These are phyloP conservation scores for Limenitis camilla DNA, from an alignment of 2,888 invertebrate species.

Conservation along the genomic window DNA sequence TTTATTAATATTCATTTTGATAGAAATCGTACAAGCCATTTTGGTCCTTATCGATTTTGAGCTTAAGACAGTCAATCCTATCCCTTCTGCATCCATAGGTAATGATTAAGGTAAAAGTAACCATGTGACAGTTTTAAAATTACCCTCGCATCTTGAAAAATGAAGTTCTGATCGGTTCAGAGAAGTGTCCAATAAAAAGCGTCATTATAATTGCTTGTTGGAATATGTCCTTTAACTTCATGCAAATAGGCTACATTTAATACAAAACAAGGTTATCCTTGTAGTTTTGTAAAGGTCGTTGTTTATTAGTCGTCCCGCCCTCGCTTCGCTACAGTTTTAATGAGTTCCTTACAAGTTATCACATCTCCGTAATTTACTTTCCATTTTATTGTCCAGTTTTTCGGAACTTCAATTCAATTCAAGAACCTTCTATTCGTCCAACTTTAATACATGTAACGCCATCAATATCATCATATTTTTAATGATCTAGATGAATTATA, in stretches of 20 bases:
- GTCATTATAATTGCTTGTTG: constrained; percentile 6
- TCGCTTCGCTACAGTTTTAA: too few species aligned
- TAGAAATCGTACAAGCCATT: constrained; percentile 14
- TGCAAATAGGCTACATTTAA: not conserved
- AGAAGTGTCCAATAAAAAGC: constrained; percentile 18
- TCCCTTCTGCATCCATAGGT: constrained; percentile 1
- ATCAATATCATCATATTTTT: too few species aligned
- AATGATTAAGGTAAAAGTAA: constrained; percentile 36
- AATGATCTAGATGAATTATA: too few species aligned
- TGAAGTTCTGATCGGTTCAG: constrained; percentile 29
- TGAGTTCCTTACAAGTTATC: too few species aligned
- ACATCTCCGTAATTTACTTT: too few species aligned
- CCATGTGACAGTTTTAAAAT: constrained; percentile 49
- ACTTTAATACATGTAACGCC: too few species aligned
- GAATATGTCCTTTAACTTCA: constrained; percentile 1
- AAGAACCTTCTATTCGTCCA: too few species aligned
- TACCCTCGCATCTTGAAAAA: constrained; percentile 39
- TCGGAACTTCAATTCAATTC: too few species aligned
- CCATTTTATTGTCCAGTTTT: too few species aligned
- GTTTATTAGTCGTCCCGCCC: too few species aligned
- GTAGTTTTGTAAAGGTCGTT: too few species aligned
- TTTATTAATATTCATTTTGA: constrained; percentile 14
- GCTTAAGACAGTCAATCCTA: constrained; percentile 21
- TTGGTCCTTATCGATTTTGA: constrained; percentile 9
- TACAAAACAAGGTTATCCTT: not conserved